These are phyloP conservation scores for Connochaetes taurinus DNA, from an alignment of 2,113 vertebrate species.

Conservation along the genomic window DNA sequence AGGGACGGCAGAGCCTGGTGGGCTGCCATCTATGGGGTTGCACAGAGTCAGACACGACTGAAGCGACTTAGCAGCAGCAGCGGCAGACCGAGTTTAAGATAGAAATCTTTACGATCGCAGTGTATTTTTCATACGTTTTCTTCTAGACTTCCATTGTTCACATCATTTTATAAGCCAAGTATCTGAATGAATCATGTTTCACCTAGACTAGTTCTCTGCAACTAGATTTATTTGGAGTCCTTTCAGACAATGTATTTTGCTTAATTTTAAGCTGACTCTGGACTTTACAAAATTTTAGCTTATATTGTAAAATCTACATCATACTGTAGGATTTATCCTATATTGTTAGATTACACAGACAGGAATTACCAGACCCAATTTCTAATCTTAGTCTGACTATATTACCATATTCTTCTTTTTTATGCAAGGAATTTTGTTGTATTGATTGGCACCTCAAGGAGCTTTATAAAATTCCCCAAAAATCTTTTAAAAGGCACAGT, in stretches of 20 bases:
- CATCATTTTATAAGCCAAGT: background rate
- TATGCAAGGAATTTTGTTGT: background rate
- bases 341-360: background rate
- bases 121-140: background rate
- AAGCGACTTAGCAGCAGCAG: too few relatives aligned
- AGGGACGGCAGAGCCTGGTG: accelerated
- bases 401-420: background rate
- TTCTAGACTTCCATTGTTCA: background rate
- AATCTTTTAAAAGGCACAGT: background rate
- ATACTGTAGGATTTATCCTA: background rate
- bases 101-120: background rate
- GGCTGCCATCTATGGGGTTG: too few relatives aligned
- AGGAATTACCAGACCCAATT: background rate
- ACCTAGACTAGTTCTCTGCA: background rate
- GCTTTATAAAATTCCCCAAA: background rate
- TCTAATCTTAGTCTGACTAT: background rate
- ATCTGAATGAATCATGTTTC: background rate
- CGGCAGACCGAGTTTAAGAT: background rate
- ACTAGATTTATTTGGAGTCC: background rate
- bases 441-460: background rate
- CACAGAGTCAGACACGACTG: too few relatives aligned
- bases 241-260: background rate
- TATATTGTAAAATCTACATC: background rate
- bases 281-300: background rate
- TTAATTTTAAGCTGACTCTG: background rate